A percentile compares a stretch with the other conserved stretches of the same genome.
These are phyloP conservation scores for Mycalesis mineus DNA, from an alignment of 2,888 invertebrate species.

Conservation along the genomic window DNA sequence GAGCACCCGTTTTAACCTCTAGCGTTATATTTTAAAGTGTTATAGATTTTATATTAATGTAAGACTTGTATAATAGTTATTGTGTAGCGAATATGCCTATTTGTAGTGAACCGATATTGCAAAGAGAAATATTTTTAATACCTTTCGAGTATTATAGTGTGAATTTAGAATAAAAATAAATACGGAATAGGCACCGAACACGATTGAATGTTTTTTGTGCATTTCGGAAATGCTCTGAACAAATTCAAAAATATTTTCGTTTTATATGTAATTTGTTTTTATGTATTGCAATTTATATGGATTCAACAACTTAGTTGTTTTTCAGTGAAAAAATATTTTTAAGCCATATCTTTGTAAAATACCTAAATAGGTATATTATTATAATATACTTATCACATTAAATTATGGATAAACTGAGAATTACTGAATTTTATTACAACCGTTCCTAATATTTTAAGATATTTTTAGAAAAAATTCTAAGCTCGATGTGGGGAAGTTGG, in stretches of 20 bases:
- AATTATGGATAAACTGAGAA: conserved; percentile 63
- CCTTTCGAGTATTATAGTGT: conserved; percentile 61
- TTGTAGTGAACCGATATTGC: conserved; percentile 47
- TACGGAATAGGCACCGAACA: conserved; percentile 4
- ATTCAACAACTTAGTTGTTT: conserved; percentile 58
- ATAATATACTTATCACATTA: conserved; percentile 67
- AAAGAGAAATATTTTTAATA: conserved; percentile 69
- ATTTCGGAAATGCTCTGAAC: conserved; percentile 38
- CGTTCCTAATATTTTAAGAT: too few relatives aligned
- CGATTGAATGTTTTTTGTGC: conserved; percentile 28
- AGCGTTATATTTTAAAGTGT: conserved; percentile 64
- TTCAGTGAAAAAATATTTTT: conserved; percentile 56
- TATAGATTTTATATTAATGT: conserved; percentile 63
- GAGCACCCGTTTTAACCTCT: conserved; percentile 46
- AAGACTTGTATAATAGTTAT: conserved; percentile 73
- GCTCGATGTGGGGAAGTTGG: too few relatives aligned
- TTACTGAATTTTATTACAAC: conserved; percentile 41
- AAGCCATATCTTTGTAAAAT: conserved; percentile 63
- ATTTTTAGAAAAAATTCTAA: too few relatives aligned
- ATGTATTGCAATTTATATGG: conserved; percentile 37
- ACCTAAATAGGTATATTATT: conserved; percentile 55
- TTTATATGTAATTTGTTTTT: conserved; percentile 31
- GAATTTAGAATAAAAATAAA: conserved; percentile 24
- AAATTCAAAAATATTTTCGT: conserved; percentile 31
- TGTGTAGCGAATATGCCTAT: conserved; percentile 48